Evolutionary conservation across 1,140 invertebrate species (phyloP).

Genomic region (Cepaea nemoralis): DNA sequence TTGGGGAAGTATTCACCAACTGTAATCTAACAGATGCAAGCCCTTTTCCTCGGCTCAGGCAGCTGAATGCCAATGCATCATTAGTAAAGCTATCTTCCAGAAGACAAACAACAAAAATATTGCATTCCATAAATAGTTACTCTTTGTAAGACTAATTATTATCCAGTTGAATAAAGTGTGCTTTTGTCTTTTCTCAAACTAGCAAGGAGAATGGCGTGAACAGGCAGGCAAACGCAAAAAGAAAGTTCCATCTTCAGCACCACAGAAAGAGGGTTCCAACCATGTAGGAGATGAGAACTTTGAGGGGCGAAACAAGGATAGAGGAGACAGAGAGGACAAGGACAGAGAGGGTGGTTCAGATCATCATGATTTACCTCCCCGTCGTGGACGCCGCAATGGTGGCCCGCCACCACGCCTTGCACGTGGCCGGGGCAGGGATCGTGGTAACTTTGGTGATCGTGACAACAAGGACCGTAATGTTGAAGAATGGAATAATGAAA

Average conservation of each 20-base stretch:
- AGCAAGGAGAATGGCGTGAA: constrained; percentile 39
- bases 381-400: constrained; percentile 55
- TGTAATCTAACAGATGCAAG: too few relatives aligned
- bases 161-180: background rate
- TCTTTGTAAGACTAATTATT: too few relatives aligned
- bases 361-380: constrained; percentile 25
- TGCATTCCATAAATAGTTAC: too few relatives aligned
- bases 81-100: too few relatives aligned
- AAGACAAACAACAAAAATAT: too few relatives aligned
- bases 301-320: constrained; percentile 57
- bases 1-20: too few relatives aligned
- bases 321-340: constrained; percentile 39
- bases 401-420: constrained; percentile 56
- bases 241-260: background rate
- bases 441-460: constrained; percentile 56
- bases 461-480: constrained; percentile 39
- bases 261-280: constrained; percentile 20
- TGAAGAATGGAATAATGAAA: constrained; percentile 44
- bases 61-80: too few relatives aligned
- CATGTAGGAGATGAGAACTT: constrained; percentile 25
- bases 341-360: constrained; percentile 36
- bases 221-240: constrained; percentile 39
- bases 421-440: constrained; percentile 58
- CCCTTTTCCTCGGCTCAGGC: too few relatives aligned
- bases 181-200: background rate